phyloP scores from a whole-genome alignment of 2,113 vertebrate genomes.

The Heliornis fulica region DNA sequence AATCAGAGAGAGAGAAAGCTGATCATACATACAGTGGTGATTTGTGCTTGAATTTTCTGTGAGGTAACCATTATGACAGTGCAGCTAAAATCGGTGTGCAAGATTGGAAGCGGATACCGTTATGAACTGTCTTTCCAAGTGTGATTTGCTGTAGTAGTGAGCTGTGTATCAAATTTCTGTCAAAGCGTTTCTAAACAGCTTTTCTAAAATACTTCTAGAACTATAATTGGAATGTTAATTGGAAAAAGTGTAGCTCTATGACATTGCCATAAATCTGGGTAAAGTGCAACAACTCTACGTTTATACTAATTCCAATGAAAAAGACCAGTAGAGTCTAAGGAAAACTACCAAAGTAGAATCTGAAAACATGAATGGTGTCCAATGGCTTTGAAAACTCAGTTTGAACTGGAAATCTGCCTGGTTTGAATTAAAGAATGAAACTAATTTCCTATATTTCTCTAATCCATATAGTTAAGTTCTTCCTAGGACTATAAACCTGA shows the following conservation, averaged over 20 bases:
- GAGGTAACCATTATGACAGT: background rate
- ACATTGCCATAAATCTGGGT: constrained; percentile 1
- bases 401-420: background rate
- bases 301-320: background rate
- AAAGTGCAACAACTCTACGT: background rate
- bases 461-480: background rate
- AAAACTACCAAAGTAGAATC: background rate
- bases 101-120: background rate
- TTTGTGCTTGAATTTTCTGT: constrained; percentile 17
- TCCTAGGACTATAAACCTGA: background rate
- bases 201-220: constrained; percentile 16
- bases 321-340: background rate
- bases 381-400: background rate
- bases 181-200: constrained; percentile 6
- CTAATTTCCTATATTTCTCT: background rate
- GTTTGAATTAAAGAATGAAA: background rate
- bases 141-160: background rate
- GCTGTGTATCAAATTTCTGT: background rate
- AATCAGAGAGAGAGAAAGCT: background rate
- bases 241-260: constrained; percentile 4
- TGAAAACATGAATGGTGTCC: background rate
- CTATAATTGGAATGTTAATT: constrained; percentile 38
- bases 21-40: background rate
- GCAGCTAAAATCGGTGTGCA: background rate
- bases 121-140: background rate